Conservation (phyloP, 2,888 invertebrate genomes). For the Geotrupes spiniger region DNA sequence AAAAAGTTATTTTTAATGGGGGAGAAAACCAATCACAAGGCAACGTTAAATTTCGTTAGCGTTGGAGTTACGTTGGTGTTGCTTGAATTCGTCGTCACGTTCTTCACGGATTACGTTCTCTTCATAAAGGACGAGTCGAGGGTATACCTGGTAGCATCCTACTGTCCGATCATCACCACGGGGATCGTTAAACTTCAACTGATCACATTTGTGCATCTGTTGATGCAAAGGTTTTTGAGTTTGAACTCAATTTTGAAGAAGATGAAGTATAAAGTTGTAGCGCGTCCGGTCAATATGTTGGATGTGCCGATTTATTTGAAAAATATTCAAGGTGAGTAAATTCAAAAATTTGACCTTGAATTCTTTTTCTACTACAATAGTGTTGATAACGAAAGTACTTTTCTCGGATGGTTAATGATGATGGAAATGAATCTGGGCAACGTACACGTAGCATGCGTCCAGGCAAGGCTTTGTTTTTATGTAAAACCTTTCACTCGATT, state of each 20-base stretch:
- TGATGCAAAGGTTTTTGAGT: constrained; percentile 15
- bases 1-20: constrained; percentile 9
- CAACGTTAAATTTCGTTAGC: constrained; percentile 9
- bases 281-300: not conserved
- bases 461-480: too few relatives aligned
- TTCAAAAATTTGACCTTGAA: too few relatives aligned
- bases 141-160: constrained; percentile 16
- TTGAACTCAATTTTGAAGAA: constrained; percentile 7
- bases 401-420: too few relatives aligned
- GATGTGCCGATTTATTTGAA: too few relatives aligned
- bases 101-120: constrained; percentile 18
- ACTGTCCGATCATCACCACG: constrained; percentile 19
- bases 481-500: too few relatives aligned
- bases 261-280: not conserved
- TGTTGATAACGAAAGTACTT: too few relatives aligned
- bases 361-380: too few relatives aligned
- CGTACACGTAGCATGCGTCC: too few relatives aligned
- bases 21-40: constrained; percentile 1
- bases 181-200: constrained; percentile 21
- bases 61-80: constrained; percentile 10
- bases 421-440: too few relatives aligned
- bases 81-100: constrained; percentile 16
- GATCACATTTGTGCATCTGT: constrained; percentile 8
- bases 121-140: constrained; percentile 19
- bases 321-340: too few relatives aligned